Percentiles rank a stretch among this genome's conserved stretches.
Evolutionary conservation across 2,888 invertebrate genomes (phyloP).

Genomic region (Trimorus sp.): DNA sequence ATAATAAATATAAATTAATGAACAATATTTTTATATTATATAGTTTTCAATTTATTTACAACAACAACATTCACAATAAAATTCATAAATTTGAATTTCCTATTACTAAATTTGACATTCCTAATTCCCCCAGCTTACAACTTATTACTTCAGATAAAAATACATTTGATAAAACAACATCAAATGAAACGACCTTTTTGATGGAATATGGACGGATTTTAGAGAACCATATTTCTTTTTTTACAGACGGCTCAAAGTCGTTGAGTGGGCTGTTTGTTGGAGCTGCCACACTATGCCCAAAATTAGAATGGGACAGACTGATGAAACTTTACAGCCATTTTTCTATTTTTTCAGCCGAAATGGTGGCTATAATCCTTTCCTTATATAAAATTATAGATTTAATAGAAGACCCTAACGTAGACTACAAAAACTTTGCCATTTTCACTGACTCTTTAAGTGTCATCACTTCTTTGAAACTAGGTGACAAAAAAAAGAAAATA

Average conservation of each 20-base stretch:
- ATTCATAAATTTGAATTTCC: background rate
- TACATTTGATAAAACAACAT: background rate
- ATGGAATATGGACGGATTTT: no score
- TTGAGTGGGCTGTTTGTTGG: no score
- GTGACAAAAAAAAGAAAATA: background rate
- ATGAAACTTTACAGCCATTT: background rate
- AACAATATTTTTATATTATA: background rate
- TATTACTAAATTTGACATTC: background rate
- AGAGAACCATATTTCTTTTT: no score
- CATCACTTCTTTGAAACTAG: background rate
- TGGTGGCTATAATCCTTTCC: background rate
- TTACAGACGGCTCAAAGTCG: no score
- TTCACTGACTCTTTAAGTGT: background rate
- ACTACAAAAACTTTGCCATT: background rate
- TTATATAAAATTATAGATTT: background rate
- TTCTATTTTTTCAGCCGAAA: background rate
- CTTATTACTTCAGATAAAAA: slow-evolving; percentile 2
- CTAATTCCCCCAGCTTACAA: background rate
- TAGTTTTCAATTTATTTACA: slow-evolving; percentile 7
- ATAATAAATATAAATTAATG: slow-evolving; percentile 20
- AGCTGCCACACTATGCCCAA: no score
- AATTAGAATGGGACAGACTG: background rate
- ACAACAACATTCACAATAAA: background rate
- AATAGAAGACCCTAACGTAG: no score
- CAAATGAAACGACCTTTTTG: no score